Evolutionary conservation across 2,797 vertebrate species (phyloP).

Genomic region (Phyllotis vaccarum): DNA sequence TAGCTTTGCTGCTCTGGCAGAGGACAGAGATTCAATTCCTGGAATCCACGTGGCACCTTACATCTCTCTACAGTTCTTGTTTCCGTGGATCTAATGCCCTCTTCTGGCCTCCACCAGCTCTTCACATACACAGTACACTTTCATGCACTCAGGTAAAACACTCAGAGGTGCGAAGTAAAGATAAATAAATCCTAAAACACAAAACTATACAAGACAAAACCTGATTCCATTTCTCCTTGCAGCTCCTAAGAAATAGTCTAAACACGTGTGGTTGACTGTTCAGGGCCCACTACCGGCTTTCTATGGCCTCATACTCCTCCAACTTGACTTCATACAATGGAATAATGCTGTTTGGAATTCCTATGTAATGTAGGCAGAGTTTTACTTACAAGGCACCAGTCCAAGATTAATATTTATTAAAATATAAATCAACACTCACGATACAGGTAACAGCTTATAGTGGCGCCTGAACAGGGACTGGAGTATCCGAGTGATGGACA

Average conservation of each 20-base stretch:
- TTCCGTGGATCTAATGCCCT: not conserved
- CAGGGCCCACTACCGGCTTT: not conserved
- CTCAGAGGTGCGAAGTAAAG: not conserved
- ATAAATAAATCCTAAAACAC: not conserved
- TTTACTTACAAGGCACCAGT: no score
- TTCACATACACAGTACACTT: not conserved
- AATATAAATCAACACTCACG: no score
- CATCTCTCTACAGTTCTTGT: not conserved
- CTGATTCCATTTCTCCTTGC: not conserved
- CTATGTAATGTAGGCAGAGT: no score
- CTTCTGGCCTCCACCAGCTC: not conserved
- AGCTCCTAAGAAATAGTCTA: not conserved
- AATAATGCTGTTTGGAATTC: not conserved
- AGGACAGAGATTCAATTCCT: not conserved
- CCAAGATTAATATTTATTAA: no score
- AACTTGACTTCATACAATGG: not conserved
- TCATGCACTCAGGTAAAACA: not conserved
- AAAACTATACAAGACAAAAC: not conserved
- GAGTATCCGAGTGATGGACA: no score
- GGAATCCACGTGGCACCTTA: not conserved
- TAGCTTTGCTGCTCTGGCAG: rapidly evolving
- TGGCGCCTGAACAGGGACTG: no score
- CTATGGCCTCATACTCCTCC: not conserved
- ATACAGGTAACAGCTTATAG: no score
- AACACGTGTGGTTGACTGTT: not conserved